phyloP scores from a whole-genome alignment of 2,888 invertebrate genomes.

The Trypoxylon attenuatum region DNA sequence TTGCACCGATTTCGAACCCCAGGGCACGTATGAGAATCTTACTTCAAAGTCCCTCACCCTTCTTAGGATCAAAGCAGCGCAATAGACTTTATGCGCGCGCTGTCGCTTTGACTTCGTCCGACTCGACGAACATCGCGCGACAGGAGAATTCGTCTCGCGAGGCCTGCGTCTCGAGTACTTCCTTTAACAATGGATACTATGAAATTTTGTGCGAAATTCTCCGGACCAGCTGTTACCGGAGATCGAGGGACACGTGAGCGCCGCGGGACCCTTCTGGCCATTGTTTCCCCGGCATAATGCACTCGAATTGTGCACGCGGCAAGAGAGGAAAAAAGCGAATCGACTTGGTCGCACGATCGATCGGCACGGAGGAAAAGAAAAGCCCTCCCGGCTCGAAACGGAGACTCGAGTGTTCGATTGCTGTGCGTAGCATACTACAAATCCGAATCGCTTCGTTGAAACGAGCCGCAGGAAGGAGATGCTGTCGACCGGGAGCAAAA shows the following conservation, averaged over 20 bases:
- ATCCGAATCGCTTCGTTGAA: no score
- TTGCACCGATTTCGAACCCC: no score
- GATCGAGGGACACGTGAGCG: slow-evolving; percentile 39
- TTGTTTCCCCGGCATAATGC: slow-evolving; percentile 55
- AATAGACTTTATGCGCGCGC: no score
- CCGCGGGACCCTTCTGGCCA: slow-evolving; percentile 34
- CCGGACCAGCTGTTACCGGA: slow-evolving; percentile 43
- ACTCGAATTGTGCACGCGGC: slow-evolving; percentile 43
- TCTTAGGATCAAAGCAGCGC: no score
- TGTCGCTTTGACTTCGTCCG: no score
- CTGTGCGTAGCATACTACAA: neutral
- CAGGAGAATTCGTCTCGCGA: no score
- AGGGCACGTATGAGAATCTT: no score
- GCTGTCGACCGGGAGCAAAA: no score
- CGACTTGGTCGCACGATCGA: slow-evolving; percentile 54
- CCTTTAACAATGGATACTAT: slow-evolving; percentile 30
- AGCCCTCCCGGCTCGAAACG: slow-evolving; percentile 37
- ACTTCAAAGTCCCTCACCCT: no score
- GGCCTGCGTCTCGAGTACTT: slow-evolving; percentile 3
- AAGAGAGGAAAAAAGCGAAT: slow-evolving; percentile 32
- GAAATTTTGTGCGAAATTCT: slow-evolving; percentile 37
- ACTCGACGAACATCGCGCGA: no score
- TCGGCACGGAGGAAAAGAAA: slow-evolving; percentile 45
- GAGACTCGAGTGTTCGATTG: slow-evolving; percentile 24
- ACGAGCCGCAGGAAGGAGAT: no score